Percentiles rank a stretch among this genome's conserved stretches.
phyloP scores from a whole-genome alignment of 2,797 vertebrate species.

The Anisognathus igniventris region DNA sequence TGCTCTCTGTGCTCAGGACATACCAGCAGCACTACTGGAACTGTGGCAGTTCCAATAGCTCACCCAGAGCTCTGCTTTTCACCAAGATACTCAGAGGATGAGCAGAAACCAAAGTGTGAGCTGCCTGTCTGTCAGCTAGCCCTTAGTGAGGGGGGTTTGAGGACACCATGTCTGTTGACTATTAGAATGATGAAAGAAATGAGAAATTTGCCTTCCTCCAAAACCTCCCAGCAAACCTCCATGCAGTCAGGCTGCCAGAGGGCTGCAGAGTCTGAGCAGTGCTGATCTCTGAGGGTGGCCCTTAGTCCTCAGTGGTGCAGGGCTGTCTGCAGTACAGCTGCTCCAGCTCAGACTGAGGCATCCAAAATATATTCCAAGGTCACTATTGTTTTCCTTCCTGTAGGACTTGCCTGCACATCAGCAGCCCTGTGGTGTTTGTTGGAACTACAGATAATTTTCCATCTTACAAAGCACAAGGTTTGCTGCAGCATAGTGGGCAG shows the following conservation, averaged over 20 bases:
- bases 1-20: fast-evolving
- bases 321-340: slow-evolving; percentile 8
- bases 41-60: neutral
- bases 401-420: neutral
- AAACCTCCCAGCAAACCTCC: neutral
- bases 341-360: neutral
- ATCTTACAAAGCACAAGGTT: neutral
- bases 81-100: neutral
- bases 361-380: neutral
- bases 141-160: neutral
- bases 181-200: neutral
- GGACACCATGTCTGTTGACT: neutral
- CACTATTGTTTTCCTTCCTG: neutral
- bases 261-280: neutral
- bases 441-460: neutral
- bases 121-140: neutral
- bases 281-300: neutral
- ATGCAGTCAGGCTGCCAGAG: neutral
- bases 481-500: neutral
- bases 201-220: neutral
- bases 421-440: neutral
- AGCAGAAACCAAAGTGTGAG: neutral
- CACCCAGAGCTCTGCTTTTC: neutral
- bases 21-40: fast-evolving
- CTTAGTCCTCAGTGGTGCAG: neutral